Evolutionary conservation across 2,797 vertebrate genomes (phyloP).

Genomic region (Graptemys geographica): DNA sequence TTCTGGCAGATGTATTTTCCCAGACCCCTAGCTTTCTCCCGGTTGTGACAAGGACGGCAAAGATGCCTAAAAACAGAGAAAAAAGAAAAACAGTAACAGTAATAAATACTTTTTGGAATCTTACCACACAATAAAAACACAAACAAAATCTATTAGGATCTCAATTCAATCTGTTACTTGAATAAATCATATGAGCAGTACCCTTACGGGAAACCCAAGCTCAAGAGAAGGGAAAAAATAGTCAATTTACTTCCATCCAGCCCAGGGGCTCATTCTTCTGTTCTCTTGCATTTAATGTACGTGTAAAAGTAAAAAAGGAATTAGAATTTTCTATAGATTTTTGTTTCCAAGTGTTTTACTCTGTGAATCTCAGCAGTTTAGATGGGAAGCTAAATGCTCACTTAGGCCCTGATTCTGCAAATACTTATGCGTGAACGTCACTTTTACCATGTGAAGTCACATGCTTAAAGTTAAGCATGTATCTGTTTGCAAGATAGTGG

Average conservation of each 20-base stretch:
- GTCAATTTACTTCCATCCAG: not conserved
- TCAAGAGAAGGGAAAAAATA: not conserved
- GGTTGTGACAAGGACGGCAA: constrained; percentile 96
- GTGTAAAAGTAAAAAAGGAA: not conserved
- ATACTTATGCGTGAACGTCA: not conserved
- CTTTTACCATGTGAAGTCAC: not conserved
- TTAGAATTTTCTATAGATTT: not conserved
- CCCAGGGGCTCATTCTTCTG: not conserved
- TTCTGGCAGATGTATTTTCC: constrained; percentile 97
- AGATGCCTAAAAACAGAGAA: constrained; percentile 86
- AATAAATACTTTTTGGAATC: not conserved
- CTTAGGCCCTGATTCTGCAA: not conserved
- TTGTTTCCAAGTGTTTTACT: not conserved
- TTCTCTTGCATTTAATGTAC: not conserved
- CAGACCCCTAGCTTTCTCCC: constrained; percentile 94
- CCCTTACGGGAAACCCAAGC: not conserved
- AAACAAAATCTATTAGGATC: not conserved
- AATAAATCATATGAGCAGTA: not conserved
- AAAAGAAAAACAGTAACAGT: not conserved
- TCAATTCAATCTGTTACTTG: not conserved
- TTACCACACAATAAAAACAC: not conserved
- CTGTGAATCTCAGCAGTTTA: not conserved
- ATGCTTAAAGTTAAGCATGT: not conserved
- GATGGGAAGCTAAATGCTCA: not conserved
- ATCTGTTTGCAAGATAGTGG: not conserved